phyloP scores from a whole-genome alignment of 2,113 vertebrate species.

The Hemiprocne comata region DNA sequence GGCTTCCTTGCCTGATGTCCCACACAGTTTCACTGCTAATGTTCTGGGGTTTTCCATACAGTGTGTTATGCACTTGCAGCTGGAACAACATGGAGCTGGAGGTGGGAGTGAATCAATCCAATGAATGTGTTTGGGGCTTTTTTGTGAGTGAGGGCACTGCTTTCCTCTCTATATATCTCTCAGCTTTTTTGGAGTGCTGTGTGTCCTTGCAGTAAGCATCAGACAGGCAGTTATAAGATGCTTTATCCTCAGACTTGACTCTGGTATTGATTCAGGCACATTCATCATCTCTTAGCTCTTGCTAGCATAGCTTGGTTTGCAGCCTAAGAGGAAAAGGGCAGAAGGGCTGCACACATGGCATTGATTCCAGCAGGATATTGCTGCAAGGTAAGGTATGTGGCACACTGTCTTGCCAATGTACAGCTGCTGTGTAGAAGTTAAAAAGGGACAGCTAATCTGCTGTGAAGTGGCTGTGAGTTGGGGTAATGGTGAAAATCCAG shows the following conservation, averaged over 20 bases:
- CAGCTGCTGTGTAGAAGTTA: not conserved
- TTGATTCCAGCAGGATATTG: conserved; percentile 39
- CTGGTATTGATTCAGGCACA: not conserved
- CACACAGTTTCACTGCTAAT: not conserved
- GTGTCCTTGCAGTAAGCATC: not conserved
- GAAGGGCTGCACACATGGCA: not conserved
- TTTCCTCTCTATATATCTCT: not conserved
- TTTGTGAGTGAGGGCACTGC: not conserved
- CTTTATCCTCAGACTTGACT: not conserved
- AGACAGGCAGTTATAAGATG: not conserved
- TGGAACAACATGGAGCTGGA: not conserved
- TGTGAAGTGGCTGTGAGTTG: not conserved
- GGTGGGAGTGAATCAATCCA: not conserved
- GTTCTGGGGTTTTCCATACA: not conserved
- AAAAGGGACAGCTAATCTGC: not conserved
- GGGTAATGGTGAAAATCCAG: not conserved
- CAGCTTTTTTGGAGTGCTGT: not conserved
- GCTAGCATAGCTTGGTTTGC: not conserved
- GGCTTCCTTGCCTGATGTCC: not conserved
- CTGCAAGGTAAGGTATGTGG: not conserved
- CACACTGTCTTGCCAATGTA: not conserved
- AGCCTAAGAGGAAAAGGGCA: not conserved
- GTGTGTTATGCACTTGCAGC: not conserved
- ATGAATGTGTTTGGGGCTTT: not conserved
- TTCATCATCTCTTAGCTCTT: not conserved